Percentiles rank a stretch among this genome's conserved stretches.
These are phyloP conservation scores for Crotalus helleri DNA, from an alignment of 2,113 vertebrate species.

Conservation along the genomic window DNA sequence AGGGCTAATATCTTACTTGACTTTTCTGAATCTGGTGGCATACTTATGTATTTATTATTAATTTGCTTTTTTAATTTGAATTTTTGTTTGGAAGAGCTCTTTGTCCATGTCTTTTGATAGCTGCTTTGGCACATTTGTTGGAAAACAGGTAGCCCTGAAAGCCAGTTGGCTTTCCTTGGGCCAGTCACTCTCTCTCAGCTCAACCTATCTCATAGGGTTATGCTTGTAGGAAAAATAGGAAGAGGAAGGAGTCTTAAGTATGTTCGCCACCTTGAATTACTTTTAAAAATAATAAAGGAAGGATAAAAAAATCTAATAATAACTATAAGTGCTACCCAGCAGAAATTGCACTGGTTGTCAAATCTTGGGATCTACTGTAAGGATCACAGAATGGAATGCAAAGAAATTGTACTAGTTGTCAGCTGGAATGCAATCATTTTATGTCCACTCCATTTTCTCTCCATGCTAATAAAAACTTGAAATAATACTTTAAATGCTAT, in stretches of 20 bases:
- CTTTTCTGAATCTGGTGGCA: background rate
- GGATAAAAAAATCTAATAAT: too few relatives aligned
- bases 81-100: background rate
- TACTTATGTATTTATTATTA: background rate
- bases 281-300: too few relatives aligned
- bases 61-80: background rate
- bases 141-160: background rate
- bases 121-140: background rate
- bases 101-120: background rate
- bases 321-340: background rate
- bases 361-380: background rate
- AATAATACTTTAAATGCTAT: background rate
- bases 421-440: background rate
- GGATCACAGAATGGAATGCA: background rate
- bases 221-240: too few relatives aligned
- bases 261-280: too few relatives aligned
- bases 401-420: background rate
- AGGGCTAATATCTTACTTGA: background rate
- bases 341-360: background rate
- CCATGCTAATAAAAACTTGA: background rate
- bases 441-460: background rate
- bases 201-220: background rate
- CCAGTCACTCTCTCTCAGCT: background rate
- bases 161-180: background rate
- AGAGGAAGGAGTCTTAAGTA: too few relatives aligned